Evolutionary conservation across 2,888 invertebrate genomes (phyloP).

Genomic region (Amphipoea oculea): DNA sequence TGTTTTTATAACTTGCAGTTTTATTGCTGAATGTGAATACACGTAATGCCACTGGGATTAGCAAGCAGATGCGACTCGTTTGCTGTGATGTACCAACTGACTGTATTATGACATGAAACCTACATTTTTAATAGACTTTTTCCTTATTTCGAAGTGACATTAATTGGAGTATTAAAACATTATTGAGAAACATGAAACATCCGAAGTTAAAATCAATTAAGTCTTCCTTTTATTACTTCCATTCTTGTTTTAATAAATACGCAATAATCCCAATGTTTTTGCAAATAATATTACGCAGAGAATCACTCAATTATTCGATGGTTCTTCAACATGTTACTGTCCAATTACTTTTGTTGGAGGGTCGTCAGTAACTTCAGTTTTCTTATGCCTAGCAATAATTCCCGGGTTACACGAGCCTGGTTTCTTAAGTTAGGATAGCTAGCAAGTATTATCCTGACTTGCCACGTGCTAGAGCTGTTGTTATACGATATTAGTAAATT

Average conservation of each 20-base stretch:
- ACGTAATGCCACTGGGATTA: background rate
- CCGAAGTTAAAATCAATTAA: background rate
- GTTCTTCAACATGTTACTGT: slow-evolving; percentile 25
- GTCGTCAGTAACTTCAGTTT: background rate
- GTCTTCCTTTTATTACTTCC: background rate
- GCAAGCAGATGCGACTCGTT: background rate
- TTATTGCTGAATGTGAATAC: background rate
- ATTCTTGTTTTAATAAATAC: background rate
- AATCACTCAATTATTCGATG: slow-evolving; percentile 12
- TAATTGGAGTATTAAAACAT: background rate
- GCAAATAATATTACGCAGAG: slow-evolving; percentile 2
- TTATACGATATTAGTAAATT: background rate
- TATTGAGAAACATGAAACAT: background rate
- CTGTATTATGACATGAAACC: background rate
- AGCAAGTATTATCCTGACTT: background rate
- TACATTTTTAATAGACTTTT: background rate
- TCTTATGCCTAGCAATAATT: slow-evolving; percentile 14
- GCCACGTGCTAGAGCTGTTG: background rate
- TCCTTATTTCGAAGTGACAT: background rate
- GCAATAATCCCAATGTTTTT: slow-evolving; percentile 11
- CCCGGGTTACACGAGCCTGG: background rate
- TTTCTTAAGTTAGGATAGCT: background rate
- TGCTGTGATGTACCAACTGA: background rate
- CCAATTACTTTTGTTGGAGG: slow-evolving; percentile 40
- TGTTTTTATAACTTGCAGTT: slow-evolving; percentile 18